These are phyloP conservation scores for Turdus rufiventris DNA, from an alignment of 2,113 vertebrate genomes.

Conservation along the genomic window DNA sequence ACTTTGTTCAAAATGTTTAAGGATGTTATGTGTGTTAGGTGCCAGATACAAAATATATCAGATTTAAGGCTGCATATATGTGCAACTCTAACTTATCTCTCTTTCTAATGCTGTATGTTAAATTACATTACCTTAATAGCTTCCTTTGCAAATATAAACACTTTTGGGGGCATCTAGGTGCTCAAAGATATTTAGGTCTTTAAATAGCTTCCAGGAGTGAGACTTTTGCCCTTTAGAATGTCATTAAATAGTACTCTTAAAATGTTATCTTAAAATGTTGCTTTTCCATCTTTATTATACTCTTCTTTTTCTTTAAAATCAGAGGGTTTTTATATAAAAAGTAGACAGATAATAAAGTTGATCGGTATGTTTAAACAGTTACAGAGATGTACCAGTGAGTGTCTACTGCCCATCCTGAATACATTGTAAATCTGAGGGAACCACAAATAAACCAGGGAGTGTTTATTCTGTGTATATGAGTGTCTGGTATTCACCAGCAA, in stretches of 20 bases:
- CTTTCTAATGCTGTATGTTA: background rate
- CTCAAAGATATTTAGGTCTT: background rate
- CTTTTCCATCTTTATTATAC: background rate
- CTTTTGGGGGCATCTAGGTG: background rate
- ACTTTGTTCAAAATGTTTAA: background rate
- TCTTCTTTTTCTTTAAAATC: background rate
- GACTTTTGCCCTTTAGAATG: background rate
- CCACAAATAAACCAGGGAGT: background rate
- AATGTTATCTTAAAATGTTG: background rate
- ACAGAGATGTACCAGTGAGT: background rate
- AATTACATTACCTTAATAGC: background rate
- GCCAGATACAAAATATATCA: background rate
- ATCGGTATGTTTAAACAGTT: background rate
- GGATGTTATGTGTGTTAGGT: background rate
- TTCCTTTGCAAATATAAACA: background rate
- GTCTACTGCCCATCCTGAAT: background rate
- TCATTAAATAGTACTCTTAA: background rate
- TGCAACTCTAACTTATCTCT: background rate
- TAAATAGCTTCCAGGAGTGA: background rate
- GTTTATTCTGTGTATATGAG: background rate
- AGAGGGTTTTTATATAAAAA: background rate
- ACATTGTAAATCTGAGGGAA: background rate
- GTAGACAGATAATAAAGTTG: background rate
- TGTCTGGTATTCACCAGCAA: background rate
- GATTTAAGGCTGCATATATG: background rate